phyloP scores from a whole-genome alignment of 1,140 invertebrate genomes.

The Drosophila ironensis region DNA sequence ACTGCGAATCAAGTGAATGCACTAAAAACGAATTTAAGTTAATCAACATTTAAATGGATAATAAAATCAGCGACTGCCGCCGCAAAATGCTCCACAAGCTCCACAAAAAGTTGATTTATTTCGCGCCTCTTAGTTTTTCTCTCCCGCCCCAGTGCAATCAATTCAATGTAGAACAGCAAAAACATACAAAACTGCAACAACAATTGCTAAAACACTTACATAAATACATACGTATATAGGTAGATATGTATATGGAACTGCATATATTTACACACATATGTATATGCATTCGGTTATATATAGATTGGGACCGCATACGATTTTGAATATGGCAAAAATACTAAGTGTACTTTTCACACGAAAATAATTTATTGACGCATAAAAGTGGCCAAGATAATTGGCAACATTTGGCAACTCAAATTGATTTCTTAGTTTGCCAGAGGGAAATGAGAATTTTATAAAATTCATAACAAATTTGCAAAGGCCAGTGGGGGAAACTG shows the following conservation, averaged over 20 bases:
- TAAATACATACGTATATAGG: too few relatives aligned
- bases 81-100: constrained; percentile 17
- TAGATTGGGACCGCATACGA: constrained; percentile 14
- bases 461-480: not conserved
- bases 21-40: constrained; percentile 72
- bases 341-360: constrained; percentile 49
- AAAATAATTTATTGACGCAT: constrained; percentile 73
- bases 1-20: constrained; percentile 55
- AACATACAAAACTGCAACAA: constrained; percentile 10
- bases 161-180: constrained; percentile 39
- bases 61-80: constrained; percentile 58
- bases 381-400: constrained; percentile 67
- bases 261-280: too few relatives aligned
- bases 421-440: constrained; percentile 47
- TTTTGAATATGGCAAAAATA: constrained; percentile 32
- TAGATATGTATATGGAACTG: too few relatives aligned
- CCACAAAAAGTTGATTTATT: constrained; percentile 46
- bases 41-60: constrained; percentile 79
- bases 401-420: constrained; percentile 50
- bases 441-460: not conserved
- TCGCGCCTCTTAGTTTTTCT: constrained; percentile 19
- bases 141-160: constrained; percentile 40
- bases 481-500: too few relatives aligned
- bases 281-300: constrained; percentile 7
- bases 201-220: constrained; percentile 31